Evolutionary conservation across 1,140 invertebrate species (phyloP).

Genomic region (Drosophila nebulosa): DNA sequence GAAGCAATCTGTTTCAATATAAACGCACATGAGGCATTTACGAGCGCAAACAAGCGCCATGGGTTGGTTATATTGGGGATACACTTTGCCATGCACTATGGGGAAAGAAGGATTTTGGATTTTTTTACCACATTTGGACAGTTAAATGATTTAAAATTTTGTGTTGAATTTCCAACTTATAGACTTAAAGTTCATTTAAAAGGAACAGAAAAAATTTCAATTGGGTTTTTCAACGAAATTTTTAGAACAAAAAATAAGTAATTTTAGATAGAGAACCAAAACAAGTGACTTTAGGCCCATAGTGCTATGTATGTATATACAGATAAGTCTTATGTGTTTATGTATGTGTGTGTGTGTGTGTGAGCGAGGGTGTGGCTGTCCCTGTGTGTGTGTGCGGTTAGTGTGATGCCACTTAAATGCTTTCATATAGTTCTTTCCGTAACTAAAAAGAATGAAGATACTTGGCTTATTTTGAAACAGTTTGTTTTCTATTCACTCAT

Average conservation of each 20-base stretch:
- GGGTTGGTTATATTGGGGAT: conserved; percentile 34
- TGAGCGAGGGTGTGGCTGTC: conserved; percentile 8
- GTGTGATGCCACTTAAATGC: conserved; percentile 67
- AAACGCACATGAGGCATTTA: conserved; percentile 80
- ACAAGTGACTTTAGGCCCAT: no score
- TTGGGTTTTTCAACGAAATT: no score
- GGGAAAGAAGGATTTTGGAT: no score
- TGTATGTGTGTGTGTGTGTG: conserved; percentile 3
- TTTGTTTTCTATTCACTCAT: not conserved
- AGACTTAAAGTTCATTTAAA: no score
- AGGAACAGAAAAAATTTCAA: no score
- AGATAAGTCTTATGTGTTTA: conserved; percentile 2
- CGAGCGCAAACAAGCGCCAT: conserved; percentile 59
- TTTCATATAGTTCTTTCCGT: conserved; percentile 38
- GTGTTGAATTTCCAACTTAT: no score
- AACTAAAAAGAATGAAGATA: not conserved
- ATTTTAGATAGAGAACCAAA: no score
- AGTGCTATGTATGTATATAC: not conserved
- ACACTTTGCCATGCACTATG: not conserved
- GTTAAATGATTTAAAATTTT: no score
- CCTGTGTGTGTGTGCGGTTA: conserved; percentile 2
- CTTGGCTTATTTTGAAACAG: not conserved
- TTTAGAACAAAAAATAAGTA: no score
- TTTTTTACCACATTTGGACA: no score
- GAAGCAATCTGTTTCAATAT: conserved; percentile 81